phyloP scores from a whole-genome alignment of 2,797 vertebrate species.

The Tenualosa thibaudeaui region DNA sequence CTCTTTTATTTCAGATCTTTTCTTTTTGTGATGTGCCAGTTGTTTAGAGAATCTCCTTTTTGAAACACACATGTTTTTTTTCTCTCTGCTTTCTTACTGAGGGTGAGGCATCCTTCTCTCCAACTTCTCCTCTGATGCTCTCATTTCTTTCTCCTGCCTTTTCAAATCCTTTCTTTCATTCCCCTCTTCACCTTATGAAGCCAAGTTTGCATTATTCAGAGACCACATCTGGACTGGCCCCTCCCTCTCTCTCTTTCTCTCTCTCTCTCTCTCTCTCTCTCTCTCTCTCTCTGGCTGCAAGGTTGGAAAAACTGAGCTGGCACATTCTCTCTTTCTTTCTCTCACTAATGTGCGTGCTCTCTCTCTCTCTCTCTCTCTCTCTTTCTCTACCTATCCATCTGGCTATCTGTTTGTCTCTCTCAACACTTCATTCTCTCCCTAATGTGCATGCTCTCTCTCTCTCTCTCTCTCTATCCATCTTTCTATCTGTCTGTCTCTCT shows the following conservation, averaged over 20 bases:
- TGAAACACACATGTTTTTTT: not conserved
- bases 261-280: conserved; percentile 21
- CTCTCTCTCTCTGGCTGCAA: not conserved
- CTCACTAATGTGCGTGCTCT: conserved; percentile 17
- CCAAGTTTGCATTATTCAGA: conserved; percentile 12
- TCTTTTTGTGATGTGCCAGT: conserved; percentile 10
- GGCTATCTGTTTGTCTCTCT: conserved; percentile 38
- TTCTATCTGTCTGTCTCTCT: conserved; percentile 41
- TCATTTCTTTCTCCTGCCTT: conserved; percentile 43
- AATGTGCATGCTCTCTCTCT: not conserved
- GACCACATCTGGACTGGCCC: conserved; percentile 33
- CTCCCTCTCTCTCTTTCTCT: conserved; percentile 19
- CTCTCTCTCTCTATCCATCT: conserved; percentile 20
- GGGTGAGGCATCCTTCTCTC: conserved; percentile 16
- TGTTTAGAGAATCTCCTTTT: not conserved
- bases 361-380: conserved; percentile 34
- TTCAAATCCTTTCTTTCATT: conserved; percentile 38
- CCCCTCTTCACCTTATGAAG: conserved; percentile 38
- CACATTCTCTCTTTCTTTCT: conserved; percentile 25
- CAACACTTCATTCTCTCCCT: too few species aligned
- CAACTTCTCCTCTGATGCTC: conserved; percentile 21
- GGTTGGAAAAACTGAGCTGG: conserved; percentile 25
- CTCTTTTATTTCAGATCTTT: conserved; percentile 35
- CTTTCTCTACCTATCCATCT: conserved; percentile 6
- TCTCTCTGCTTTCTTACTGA: not conserved